Percentiles rank a stretch among this genome's conserved stretches.
Evolutionary conservation across 2,888 invertebrate species (phyloP).

Genomic region (Erebia aethiops): DNA sequence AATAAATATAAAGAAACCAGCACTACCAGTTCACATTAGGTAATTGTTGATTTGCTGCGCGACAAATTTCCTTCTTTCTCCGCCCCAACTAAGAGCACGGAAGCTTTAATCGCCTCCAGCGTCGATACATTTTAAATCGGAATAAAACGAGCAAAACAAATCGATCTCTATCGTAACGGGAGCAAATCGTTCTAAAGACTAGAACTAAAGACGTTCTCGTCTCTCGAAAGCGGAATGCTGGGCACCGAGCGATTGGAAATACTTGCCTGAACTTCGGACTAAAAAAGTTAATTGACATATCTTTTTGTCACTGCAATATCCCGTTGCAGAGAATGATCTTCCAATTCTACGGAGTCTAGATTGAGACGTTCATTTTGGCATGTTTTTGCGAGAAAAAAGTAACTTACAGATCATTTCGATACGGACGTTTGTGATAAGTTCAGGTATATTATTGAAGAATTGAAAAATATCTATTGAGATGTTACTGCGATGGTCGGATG

Average conservation of each 20-base stretch:
- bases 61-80: constrained; percentile 64
- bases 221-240: constrained; percentile 62
- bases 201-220: constrained; percentile 71
- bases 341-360: constrained; percentile 63
- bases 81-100: constrained; percentile 55
- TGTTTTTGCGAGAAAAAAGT: constrained; percentile 45
- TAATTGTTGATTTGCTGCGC: constrained; percentile 44
- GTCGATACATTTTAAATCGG: constrained; percentile 80
- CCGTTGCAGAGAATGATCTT: constrained; percentile 56
- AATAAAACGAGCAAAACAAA: constrained; percentile 76
- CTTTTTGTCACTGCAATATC: constrained; percentile 69
- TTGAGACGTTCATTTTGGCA: constrained; percentile 56
- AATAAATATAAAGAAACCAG: constrained; percentile 3
- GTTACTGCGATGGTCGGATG: constrained; percentile 28
- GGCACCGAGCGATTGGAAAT: constrained; percentile 71
- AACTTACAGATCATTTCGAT: not conserved
- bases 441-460: constrained; percentile 2
- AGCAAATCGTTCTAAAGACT: constrained; percentile 79
- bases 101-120: constrained; percentile 74
- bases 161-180: constrained; percentile 76
- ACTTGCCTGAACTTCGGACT: constrained; percentile 66
- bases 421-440: constrained; percentile 9
- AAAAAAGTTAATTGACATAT: constrained; percentile 78
- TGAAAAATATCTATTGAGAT: constrained; percentile 17
- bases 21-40: constrained; percentile 5